Evolutionary conservation across 2,888 invertebrate genomes (phyloP).

Genomic region (Shargacucullia verbasci): DNA sequence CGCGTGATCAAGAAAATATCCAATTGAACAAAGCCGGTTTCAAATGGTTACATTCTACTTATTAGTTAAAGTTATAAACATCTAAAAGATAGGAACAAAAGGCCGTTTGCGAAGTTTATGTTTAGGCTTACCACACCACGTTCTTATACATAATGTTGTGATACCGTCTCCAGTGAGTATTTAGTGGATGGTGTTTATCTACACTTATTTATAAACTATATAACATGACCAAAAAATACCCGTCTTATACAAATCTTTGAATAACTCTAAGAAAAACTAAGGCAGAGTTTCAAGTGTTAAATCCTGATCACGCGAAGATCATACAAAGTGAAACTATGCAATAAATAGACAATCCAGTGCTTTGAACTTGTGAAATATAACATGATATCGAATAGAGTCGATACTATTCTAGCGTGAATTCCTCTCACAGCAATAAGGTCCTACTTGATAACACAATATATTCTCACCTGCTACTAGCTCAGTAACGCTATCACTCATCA

Average conservation of each 20-base stretch:
- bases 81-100: conserved; percentile 52
- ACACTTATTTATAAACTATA: conserved; percentile 48
- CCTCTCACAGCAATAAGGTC: conserved; percentile 15
- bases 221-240: conserved; percentile 55
- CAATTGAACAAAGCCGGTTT: conserved; percentile 37
- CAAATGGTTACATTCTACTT: conserved; percentile 49
- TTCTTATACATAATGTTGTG: conserved; percentile 17
- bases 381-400: conserved; percentile 38
- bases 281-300: conserved; percentile 11
- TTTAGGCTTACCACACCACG: conserved; percentile 46
- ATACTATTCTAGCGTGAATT: conserved; percentile 11
- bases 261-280: conserved; percentile 52
- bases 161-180: conserved; percentile 44
- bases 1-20: conserved; percentile 27
- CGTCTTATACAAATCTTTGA: conserved; percentile 53
- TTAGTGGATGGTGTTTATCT: conserved; percentile 45
- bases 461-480: conserved; percentile 36
- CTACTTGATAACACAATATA: conserved; percentile 38
- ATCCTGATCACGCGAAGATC: conserved; percentile 28
- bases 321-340: conserved; percentile 23
- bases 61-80: conserved; percentile 49
- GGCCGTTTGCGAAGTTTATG: conserved; percentile 45
- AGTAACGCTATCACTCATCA: conserved; percentile 15
- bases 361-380: conserved; percentile 42
- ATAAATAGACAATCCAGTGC: conserved; percentile 42